Percentiles rank a stretch among this genome's conserved stretches.
Evolutionary conservation across 1,140 invertebrate genomes (phyloP).

Genomic region (Heterodera carotae): DNA sequence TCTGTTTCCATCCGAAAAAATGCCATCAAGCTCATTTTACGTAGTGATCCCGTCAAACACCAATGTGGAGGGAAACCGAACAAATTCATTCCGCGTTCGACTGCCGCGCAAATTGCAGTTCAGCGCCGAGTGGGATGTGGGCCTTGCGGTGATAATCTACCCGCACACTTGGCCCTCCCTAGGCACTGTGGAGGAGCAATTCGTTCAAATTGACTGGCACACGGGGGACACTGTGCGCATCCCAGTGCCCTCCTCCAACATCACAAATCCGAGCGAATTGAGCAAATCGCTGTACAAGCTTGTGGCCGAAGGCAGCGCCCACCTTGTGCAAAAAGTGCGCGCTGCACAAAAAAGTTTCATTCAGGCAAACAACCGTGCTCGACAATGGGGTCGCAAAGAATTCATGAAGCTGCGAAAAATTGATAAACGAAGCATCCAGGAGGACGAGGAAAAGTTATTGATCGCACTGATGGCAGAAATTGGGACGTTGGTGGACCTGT

Average conservation of each 20-base stretch:
- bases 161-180: slow-evolving; percentile 20
- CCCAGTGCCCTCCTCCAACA: not conserved
- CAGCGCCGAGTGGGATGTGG: slow-evolving; percentile 18
- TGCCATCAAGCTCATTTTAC: slow-evolving; percentile 20
- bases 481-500: no score
- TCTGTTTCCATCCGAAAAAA: not conserved
- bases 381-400: no score
- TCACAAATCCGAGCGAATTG: not conserved
- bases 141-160: slow-evolving; percentile 13
- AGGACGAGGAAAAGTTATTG: not conserved
- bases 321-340: not conserved
- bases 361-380: no score
- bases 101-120: slow-evolving; percentile 17
- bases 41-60: slow-evolving; percentile 25
- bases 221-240: not conserved
- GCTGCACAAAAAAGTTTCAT: not conserved
- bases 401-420: not conserved
- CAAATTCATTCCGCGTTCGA: slow-evolving; percentile 13
- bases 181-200: slow-evolving; percentile 4
- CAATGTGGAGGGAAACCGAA: slow-evolving; percentile 22
- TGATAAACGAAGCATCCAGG: not conserved
- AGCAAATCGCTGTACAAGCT: not conserved
- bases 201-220: slow-evolving; percentile 1
- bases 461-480: not conserved
- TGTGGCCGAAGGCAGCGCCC: not conserved